These are phyloP conservation scores for Esox niger DNA, from an alignment of 2,113 vertebrate genomes.

Conservation along the genomic window DNA sequence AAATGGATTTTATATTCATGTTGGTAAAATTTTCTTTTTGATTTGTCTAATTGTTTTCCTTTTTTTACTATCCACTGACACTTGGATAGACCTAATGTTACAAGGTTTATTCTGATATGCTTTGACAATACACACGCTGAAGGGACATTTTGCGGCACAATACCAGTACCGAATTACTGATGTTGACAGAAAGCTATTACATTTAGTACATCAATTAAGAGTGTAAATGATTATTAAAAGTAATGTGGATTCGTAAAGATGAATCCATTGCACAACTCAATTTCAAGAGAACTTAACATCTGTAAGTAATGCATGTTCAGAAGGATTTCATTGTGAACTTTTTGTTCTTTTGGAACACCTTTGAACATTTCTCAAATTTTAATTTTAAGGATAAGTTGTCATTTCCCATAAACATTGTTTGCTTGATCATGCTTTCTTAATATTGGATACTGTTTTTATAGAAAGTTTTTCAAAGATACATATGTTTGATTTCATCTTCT, in stretches of 20 bases:
- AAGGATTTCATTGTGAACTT: constrained; percentile 48
- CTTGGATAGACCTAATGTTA: constrained; percentile 63
- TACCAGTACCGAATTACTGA: constrained; percentile 38
- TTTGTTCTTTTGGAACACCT: constrained; percentile 48
- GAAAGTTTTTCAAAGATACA: constrained; percentile 30
- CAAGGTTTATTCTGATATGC: constrained; percentile 55
- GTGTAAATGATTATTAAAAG: constrained; percentile 53
- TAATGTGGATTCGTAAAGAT: constrained; percentile 47
- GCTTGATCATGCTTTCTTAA: constrained; percentile 27
- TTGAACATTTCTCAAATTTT: constrained; percentile 40
- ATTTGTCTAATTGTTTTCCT: constrained; percentile 34
- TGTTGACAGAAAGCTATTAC: constrained; percentile 46
- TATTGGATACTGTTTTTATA: constrained; percentile 13
- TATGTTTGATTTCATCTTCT: constrained; percentile 40
- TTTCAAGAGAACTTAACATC: constrained; percentile 44
- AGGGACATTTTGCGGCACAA: constrained; percentile 41
- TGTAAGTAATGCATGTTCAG: constrained; percentile 54
- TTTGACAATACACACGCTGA: constrained; percentile 46
- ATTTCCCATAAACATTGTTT: constrained; percentile 39
- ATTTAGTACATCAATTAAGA: constrained; percentile 58
- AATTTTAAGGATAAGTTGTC: constrained; percentile 46
- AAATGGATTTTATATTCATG: constrained; percentile 71
- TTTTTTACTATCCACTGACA: constrained; percentile 54
- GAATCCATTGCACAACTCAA: constrained; percentile 52
- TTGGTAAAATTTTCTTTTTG: constrained; percentile 47